Evolutionary conservation across 2,113 vertebrate genomes (phyloP).

Genomic region (Mormyrus iriodes): DNA sequence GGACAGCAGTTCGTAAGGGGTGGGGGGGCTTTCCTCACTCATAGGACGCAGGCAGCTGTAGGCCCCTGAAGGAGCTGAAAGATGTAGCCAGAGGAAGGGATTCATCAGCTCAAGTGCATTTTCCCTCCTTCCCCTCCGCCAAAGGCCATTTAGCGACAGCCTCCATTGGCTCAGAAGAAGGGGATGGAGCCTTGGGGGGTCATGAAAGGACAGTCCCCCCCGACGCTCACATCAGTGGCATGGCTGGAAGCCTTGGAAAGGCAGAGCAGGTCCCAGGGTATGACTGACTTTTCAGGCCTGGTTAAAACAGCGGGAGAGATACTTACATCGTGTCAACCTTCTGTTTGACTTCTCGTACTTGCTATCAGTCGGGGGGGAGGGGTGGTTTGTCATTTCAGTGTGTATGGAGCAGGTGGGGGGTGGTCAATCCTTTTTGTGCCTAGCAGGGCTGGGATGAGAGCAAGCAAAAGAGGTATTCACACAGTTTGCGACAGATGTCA

Average conservation of each 20-base stretch:
- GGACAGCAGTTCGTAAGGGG: neutral
- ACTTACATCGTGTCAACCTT: neutral
- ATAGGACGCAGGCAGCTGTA: neutral
- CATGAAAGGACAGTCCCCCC: constrained; percentile 20
- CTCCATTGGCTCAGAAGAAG: constrained; percentile 20
- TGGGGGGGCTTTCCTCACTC: no score
- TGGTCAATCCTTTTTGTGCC: neutral
- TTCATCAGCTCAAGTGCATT: constrained; percentile 9
- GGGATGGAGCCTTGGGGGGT: neutral
- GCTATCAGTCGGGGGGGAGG: no score
- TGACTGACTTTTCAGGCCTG: neutral
- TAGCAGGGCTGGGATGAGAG: neutral
- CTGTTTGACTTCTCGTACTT: neutral
- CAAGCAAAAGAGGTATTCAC: neutral
- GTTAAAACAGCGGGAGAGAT: constrained; percentile 4
- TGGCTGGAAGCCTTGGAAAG: neutral
- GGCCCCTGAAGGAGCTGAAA: neutral
- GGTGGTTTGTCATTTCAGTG: neutral
- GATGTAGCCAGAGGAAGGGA: neutral
- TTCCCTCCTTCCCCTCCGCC: neutral
- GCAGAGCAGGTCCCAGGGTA: neutral
- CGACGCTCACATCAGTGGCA: neutral
- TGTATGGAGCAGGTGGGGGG: neutral
- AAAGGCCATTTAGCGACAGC: constrained; percentile 7
- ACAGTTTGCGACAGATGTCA: neutral